These are phyloP conservation scores for Conus betulinus DNA, from an alignment of 1,140 invertebrate species.

Conservation along the genomic window DNA sequence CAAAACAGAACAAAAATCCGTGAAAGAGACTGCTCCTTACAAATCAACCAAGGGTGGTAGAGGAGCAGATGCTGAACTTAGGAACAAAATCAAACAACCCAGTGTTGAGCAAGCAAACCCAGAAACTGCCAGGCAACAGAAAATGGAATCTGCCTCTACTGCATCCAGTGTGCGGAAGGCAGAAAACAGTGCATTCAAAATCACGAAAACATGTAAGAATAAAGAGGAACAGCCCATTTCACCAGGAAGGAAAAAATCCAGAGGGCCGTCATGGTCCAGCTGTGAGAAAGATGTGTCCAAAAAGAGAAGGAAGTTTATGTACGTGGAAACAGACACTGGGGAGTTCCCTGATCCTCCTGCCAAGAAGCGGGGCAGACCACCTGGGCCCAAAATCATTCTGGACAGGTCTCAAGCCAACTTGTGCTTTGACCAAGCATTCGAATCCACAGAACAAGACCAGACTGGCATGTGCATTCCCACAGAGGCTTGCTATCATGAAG, in stretches of 20 bases:
- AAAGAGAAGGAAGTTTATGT: constrained; percentile 26
- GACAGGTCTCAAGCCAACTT: constrained; percentile 31
- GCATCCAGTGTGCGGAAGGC: not conserved
- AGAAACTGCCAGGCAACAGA: not conserved
- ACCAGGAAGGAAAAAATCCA: not conserved
- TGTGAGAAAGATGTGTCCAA: not conserved
- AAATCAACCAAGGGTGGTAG: not conserved
- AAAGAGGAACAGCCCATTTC: not conserved
- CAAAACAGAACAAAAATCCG: not conserved
- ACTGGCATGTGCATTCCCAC: not conserved
- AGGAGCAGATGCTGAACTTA: not conserved
- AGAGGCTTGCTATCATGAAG: not conserved
- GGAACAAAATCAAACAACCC: not conserved
- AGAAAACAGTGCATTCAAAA: constrained; percentile 33
- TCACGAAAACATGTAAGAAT: not conserved
- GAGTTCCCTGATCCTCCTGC: not conserved
- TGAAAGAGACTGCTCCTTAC: not conserved
- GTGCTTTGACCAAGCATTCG: not conserved
- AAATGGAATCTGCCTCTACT: not conserved
- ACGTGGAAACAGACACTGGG: constrained; percentile 22
- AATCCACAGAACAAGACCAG: not conserved
- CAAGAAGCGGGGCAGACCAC: constrained; percentile 24
- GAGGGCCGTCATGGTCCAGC: no score
- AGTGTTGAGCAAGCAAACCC: not conserved
- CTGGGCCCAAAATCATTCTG: constrained; percentile 27